Base-by-base conservation (phyloP, 1,140 invertebrate genomes). In the Heliconius congener region DNA sequence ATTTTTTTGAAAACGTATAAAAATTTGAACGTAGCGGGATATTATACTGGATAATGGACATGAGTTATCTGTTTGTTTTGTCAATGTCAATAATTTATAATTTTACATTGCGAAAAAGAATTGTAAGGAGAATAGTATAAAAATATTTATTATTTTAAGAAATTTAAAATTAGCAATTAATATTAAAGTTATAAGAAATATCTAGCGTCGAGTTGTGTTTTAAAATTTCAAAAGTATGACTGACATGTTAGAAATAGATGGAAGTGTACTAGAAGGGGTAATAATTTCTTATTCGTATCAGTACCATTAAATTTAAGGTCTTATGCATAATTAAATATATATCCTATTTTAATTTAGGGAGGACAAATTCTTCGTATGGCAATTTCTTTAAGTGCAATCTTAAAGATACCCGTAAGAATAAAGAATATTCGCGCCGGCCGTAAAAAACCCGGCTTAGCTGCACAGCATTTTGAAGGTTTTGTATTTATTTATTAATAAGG, bases 281-380 rank as follows among this genome's bases (percentile, higher is more conserved):
- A 95, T 91, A 83, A 74, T 70, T 90, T 77, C 37, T 57, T 78
- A 30, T 39, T 42, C 1, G 60, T 19, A 55, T 8, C 8, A 55
- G 18, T 55, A 23, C 2, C 3, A n/a, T 23, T 57, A 23, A 57
- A 57, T 57, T 23, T n/a, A 30, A 13, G 60, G 3, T 66, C 11
- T 30, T 66, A 66, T 66, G 30, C 13, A 66, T 66, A 66, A 66
- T 30, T 16, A 57, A 23, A 23, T 57, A n/a, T 23, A 57, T 66
- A 11, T 30, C 11, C 4, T 30, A 5, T 16, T 66, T 71, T 73
- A 79, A 91, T 92, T 71, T 87, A 98, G 97, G 98, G 98, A 77
- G 98, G 98, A 2, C 98, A 99, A 95, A 97, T 98, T 82, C 94
- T 99, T 34, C 95, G 98, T 79, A 96, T 98, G 87, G 96, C 98